Percentiles rank a stretch among this genome's conserved stretches.
Evolutionary conservation across 2,113 vertebrate species (phyloP).

Genomic region (Fulmarus glacialis): DNA sequence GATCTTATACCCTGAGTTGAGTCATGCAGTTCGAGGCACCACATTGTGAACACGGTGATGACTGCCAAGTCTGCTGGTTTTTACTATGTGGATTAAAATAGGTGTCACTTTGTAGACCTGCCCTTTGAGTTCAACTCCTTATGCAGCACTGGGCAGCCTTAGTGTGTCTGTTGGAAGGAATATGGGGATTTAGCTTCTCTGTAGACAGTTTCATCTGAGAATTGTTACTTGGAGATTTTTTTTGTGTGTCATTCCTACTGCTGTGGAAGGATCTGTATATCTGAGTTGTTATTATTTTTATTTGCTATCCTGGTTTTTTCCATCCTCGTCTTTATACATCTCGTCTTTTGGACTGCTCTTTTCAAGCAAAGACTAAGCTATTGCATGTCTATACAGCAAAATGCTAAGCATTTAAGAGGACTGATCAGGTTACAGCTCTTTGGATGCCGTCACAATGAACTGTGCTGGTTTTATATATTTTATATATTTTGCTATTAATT

Average conservation of each 20-base stretch:
- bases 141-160: background rate
- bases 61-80: background rate
- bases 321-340: background rate
- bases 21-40: background rate
- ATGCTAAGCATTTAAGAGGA: background rate
- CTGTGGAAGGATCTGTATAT: background rate
- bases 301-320: background rate
- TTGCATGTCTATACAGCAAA: background rate
- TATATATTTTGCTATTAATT: background rate
- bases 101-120: background rate
- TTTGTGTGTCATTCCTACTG: background rate
- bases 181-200: background rate
- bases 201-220: background rate
- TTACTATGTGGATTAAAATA: background rate
- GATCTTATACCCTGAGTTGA: fast-evolving
- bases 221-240: background rate
- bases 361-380: background rate
- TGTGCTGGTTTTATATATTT: too few species aligned
- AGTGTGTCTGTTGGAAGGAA: background rate
- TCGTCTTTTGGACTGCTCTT: background rate
- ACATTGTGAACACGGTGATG: background rate
- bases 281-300: background rate
- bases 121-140: background rate
- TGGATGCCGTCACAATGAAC: background rate
- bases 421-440: background rate